A percentile compares a stretch with the other conserved stretches of the same genome.
Conservation (phyloP, 2,113 vertebrate species). For the Rallus limicola region DNA sequence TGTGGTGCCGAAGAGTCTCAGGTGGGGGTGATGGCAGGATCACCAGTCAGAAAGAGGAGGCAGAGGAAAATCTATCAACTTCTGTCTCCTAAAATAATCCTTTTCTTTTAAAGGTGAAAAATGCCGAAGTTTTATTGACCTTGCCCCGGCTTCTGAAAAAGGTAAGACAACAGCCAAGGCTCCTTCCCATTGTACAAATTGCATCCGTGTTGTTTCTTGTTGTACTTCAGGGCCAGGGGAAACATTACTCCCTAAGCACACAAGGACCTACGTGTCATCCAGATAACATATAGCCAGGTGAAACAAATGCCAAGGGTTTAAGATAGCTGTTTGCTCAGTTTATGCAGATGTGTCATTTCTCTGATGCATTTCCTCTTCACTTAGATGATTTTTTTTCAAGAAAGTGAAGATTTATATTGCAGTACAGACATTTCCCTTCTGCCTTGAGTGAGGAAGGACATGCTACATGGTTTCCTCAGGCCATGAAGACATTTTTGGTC, state of each 20-base stretch:
- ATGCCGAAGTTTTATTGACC: conserved; percentile 97
- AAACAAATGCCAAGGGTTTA: neutral
- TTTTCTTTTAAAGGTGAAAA: conserved; percentile 88
- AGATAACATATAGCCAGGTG: neutral
- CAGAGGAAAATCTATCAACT: neutral
- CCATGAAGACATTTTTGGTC: neutral
- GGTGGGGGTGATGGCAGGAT: neutral
- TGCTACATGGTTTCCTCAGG: neutral
- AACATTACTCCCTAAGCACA: neutral
- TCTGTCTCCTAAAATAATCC: neutral
- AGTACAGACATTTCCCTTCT: neutral
- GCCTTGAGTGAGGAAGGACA: neutral
- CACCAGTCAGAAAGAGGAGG: neutral
- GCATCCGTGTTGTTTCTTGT: neutral
- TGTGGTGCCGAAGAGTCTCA: neutral
- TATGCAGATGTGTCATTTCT: neutral
- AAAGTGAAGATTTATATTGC: neutral
- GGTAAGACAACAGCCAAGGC: conserved; percentile 78
- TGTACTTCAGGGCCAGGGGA: neutral
- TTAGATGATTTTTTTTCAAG: neutral
- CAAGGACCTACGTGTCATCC: neutral
- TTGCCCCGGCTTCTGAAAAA: conserved; percentile 96
- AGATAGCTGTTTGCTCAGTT: neutral
- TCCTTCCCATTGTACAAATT: neutral
- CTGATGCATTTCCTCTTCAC: neutral